Evolutionary conservation across 2,797 vertebrate genomes (phyloP).

Genomic region (Falco cherrug): DNA sequence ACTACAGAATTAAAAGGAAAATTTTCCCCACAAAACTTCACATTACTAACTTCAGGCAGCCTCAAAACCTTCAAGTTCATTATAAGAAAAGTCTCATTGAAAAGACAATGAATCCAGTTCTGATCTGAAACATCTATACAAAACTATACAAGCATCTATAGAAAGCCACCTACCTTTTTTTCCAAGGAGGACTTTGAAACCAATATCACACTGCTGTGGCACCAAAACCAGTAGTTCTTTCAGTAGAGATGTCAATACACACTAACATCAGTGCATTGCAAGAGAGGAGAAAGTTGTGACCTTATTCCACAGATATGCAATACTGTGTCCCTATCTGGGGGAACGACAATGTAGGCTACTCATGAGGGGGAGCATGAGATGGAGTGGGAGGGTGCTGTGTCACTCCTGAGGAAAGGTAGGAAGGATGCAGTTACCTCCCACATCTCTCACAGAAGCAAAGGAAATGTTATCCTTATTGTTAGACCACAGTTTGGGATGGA

Average conservation of each 20-base stretch:
- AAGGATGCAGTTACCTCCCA: neutral
- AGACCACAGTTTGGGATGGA: neutral
- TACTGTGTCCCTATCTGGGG: rapidly evolving
- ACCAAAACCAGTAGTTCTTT: neutral
- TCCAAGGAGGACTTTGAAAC: neutral
- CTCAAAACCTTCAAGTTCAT: neutral
- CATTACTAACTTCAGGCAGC: neutral
- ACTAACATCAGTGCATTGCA: neutral
- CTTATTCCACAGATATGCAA: neutral
- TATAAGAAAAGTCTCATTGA: neutral
- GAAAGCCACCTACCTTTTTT: neutral
- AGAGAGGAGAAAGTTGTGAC: neutral
- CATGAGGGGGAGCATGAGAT: neutral
- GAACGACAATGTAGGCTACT: neutral
- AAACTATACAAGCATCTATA: neutral
- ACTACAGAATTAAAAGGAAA: neutral
- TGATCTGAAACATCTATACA: neutral
- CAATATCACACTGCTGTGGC: neutral
- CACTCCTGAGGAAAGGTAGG: neutral
- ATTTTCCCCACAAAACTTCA: neutral
- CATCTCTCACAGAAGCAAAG: neutral
- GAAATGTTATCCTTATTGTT: neutral
- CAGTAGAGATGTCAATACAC: neutral
- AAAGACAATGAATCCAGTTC: neutral
- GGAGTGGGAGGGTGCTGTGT: neutral